A percentile compares a stretch with the other conserved stretches of the same genome.
phyloP scores from a whole-genome alignment of 2,113 vertebrate species.

The Heptranchias perlo region DNA sequence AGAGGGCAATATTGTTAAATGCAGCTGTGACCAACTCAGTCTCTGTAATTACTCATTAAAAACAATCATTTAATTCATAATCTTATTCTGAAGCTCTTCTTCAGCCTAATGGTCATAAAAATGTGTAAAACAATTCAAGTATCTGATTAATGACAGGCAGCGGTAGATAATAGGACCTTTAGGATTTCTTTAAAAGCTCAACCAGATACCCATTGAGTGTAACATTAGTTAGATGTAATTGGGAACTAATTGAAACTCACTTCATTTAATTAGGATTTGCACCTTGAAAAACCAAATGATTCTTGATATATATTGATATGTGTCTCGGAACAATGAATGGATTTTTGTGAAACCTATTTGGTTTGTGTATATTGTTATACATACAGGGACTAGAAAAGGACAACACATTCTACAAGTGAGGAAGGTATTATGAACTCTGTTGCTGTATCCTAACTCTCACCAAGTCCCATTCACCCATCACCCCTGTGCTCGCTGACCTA shows the following conservation, averaged over 20 bases:
- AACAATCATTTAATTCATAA: background rate
- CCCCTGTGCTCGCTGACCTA: background rate
- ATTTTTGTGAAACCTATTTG: background rate
- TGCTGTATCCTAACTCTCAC: background rate
- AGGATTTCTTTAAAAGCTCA: background rate
- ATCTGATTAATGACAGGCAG: background rate
- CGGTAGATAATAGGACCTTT: background rate
- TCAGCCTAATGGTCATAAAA: background rate
- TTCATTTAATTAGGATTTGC: background rate
- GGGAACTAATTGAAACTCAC: background rate
- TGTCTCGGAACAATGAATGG: background rate
- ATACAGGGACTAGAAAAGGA: background rate
- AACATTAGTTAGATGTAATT: background rate
- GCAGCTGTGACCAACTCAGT: background rate
- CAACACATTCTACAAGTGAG: background rate
- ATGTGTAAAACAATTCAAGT: background rate
- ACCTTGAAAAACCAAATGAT: background rate
- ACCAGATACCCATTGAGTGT: background rate
- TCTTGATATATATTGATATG: background rate
- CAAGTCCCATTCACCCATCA: background rate
- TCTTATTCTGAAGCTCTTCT: background rate
- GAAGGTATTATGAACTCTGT: background rate
- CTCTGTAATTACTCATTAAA: background rate
- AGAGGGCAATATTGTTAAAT: background rate
- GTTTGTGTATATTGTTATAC: background rate